phyloP scores from a whole-genome alignment of 2,888 invertebrate species.

The Choreutis nemorana region DNA sequence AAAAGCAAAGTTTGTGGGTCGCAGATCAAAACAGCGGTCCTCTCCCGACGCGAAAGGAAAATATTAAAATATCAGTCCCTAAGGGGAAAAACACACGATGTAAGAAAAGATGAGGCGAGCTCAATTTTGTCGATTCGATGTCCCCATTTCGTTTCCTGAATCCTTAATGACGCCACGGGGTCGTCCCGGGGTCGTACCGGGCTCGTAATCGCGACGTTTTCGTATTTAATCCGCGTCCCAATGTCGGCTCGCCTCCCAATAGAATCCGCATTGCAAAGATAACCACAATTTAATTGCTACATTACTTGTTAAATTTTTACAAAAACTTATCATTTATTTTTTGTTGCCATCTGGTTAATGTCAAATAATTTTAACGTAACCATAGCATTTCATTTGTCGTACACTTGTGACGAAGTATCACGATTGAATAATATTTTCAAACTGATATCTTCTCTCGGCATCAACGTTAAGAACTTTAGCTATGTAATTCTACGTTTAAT shows the following conservation, averaged over 20 bases:
- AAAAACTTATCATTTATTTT: too few species aligned
- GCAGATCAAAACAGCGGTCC: conserved; percentile 52
- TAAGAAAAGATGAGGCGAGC: conserved; percentile 54
- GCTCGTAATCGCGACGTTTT: conserved; percentile 43
- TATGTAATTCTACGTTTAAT: too few species aligned
- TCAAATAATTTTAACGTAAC: too few species aligned
- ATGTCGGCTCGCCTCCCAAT: too few species aligned
- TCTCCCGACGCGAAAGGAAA: conserved; percentile 30
- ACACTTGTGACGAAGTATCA: too few species aligned
- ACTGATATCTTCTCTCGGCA: too few species aligned
- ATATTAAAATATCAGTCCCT: conserved; percentile 53
- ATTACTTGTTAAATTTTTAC: conserved; percentile 3
- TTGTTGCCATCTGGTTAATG: too few species aligned
- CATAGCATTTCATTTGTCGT: too few species aligned
- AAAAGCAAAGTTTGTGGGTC: conserved; percentile 37
- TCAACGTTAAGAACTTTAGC: too few species aligned
- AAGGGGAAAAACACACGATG: conserved; percentile 42
- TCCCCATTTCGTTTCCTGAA: conserved; percentile 60
- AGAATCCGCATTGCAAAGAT: conserved; percentile 22
- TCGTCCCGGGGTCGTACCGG: conserved; percentile 35
- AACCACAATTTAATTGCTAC: conserved; percentile 38
- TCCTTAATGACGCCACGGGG: conserved; percentile 50
- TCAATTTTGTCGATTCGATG: conserved; percentile 61
- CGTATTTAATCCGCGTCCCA: conserved; percentile 49
- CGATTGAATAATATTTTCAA: too few species aligned